Evolutionary conservation across 2,797 vertebrate genomes (phyloP).

Genomic region (Lycodopsis pacificus): DNA sequence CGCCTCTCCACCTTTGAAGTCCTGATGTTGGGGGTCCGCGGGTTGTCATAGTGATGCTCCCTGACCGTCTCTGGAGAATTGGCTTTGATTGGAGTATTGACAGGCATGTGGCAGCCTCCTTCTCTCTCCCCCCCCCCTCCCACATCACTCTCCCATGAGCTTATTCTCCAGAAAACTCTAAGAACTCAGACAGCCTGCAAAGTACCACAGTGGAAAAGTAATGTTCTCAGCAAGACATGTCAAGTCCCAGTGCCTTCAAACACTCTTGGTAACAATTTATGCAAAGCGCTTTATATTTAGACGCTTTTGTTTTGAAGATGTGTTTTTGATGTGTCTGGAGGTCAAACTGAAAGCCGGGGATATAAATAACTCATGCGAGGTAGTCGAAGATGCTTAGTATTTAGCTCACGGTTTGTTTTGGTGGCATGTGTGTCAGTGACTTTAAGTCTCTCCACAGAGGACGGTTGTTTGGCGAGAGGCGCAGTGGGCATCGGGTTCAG

Average conservation of each 20-base stretch:
- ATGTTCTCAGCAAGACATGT: slow-evolving; percentile 25
- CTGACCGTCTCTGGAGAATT: slow-evolving; percentile 65
- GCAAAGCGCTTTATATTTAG: slow-evolving; percentile 67
- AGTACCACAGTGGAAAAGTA: slow-evolving; percentile 8
- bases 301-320: slow-evolving; percentile 46
- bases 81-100: slow-evolving; percentile 76
- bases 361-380: slow-evolving; percentile 58
- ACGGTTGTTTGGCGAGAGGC: not conserved
- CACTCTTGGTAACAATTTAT: slow-evolving; percentile 36
- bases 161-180: slow-evolving; percentile 35
- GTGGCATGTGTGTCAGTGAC: slow-evolving; percentile 23
- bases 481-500: slow-evolving; percentile 64
- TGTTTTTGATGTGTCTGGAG: slow-evolving; percentile 56
- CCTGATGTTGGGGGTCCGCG: slow-evolving; percentile 57
- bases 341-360: slow-evolving; percentile 45
- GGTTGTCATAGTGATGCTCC: slow-evolving; percentile 78
- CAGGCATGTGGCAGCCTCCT: slow-evolving; percentile 71
- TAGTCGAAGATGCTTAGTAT: slow-evolving; percentile 30
- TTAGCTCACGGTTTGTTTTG: slow-evolving; percentile 22
- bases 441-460: slow-evolving; percentile 48
- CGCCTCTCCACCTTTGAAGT: slow-evolving; percentile 74
- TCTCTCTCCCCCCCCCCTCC: slow-evolving; percentile 11
- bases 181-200: slow-evolving; percentile 44
- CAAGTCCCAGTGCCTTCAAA: slow-evolving; percentile 40
- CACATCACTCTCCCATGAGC: slow-evolving; percentile 41